These are phyloP conservation scores for Corella eumyota DNA, from an alignment of 23 tunicate genomes.

Conservation along the genomic window DNA sequence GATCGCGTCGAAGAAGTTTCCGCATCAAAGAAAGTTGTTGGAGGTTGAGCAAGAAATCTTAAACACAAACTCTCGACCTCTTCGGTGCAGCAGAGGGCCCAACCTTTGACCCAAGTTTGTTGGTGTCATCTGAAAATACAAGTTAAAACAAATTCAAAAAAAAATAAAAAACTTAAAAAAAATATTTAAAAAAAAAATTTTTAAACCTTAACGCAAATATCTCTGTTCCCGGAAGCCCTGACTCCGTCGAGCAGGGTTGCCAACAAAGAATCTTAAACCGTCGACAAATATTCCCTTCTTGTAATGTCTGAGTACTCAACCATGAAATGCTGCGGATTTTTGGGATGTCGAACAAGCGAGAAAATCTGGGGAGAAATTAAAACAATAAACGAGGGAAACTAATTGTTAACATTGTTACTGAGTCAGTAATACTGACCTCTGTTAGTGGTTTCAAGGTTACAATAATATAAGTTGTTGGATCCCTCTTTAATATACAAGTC, in stretches of 20 bases:
- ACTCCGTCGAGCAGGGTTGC: slow-evolving; percentile 92
- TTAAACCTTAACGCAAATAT: slow-evolving; percentile 83
- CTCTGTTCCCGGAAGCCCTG: slow-evolving; percentile 89
- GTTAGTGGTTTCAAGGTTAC: slow-evolving; percentile 61
- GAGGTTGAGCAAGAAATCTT: slow-evolving; percentile 67
- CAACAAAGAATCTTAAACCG: slow-evolving; percentile 82
- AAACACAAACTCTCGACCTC: slow-evolving; percentile 90
- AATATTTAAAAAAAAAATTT: too few relatives aligned
- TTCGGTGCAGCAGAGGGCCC: slow-evolving; percentile 86
- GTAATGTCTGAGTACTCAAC: slow-evolving; percentile 63
- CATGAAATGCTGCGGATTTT: slow-evolving; percentile 78
- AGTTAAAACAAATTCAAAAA: too few relatives aligned
- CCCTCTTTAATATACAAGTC: slow-evolving; percentile 87
- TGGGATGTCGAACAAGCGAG: slow-evolving; percentile 46
- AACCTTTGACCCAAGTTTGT: slow-evolving; percentile 62
- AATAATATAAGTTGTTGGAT: slow-evolving; percentile 80
- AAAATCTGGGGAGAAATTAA: slow-evolving; percentile 43
- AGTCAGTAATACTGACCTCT: too few relatives aligned
- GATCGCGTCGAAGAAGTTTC: slow-evolving; percentile 73
- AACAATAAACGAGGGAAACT: too few relatives aligned
- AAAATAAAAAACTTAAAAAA: too few relatives aligned
- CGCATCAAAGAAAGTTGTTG: too few relatives aligned
- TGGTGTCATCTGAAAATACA: slow-evolving; percentile 47
- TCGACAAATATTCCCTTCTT: slow-evolving; percentile 46
- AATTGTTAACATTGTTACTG: too few relatives aligned